Evolutionary conservation across 2,888 invertebrate genomes (phyloP).

Genomic region (Stenoptilia bipunctidactyla): DNA sequence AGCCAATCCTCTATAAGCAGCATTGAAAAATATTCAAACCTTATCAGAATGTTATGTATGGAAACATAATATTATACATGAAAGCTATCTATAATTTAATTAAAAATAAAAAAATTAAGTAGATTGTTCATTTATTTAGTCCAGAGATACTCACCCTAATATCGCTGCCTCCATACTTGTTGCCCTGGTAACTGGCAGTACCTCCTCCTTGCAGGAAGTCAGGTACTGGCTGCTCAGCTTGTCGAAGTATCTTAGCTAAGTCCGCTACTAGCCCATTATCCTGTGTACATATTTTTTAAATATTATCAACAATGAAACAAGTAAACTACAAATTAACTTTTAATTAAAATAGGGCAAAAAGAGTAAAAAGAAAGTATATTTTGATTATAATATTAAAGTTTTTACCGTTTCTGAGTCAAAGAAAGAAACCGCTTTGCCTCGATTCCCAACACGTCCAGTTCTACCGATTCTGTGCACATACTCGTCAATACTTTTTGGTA

Average conservation of each 20-base stretch:
- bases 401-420: slow-evolving; percentile 73
- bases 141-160: slow-evolving; percentile 74
- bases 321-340: no score
- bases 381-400: not conserved
- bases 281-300: slow-evolving; percentile 17
- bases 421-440: slow-evolving; percentile 90
- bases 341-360: no score
- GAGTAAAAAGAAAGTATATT: not conserved
- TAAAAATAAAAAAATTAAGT: no score
- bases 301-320: not conserved
- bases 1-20: not conserved
- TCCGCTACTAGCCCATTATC: slow-evolving; percentile 74
- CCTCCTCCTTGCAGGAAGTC: slow-evolving; percentile 74
- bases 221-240: slow-evolving; percentile 85
- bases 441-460: slow-evolving; percentile 93
- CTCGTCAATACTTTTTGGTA: slow-evolving; percentile 91
- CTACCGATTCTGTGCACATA: slow-evolving; percentile 96
- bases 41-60: no score
- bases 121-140: no score
- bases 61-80: no score
- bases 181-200: slow-evolving; percentile 56
- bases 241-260: slow-evolving; percentile 80
- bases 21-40: not conserved
- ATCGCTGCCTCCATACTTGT: slow-evolving; percentile 80
- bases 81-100: no score